Evolutionary conservation across 2,113 vertebrate genomes (phyloP), one percentile per base, ranked within the genome.

Genomic region (Oreamnos americanus): DNA sequence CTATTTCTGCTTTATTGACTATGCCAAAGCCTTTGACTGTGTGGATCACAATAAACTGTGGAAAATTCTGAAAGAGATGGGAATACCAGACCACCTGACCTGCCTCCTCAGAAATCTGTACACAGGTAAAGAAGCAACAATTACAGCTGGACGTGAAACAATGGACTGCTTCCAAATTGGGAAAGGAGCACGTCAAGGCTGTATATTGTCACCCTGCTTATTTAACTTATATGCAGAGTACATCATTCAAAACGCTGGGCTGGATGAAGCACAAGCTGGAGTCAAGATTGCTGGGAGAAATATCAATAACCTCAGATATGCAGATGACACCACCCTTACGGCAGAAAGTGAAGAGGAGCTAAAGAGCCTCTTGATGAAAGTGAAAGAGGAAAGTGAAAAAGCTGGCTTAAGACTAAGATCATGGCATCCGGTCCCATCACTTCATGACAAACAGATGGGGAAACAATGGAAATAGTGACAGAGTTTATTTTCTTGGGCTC

Each of bases 121-220:
- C 1, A 4, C 30, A 33, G 60, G 14, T 64, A 7, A 64, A 7
- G 30, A 64, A 64, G 60, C 30, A 33, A 64, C 7, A 64, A 1
- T 33, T 64, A 64, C 0, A 64, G 3, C 30, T 3, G 0, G 7
- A 64, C 60, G 17, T 33, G 30, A 3, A 64, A 33, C 60, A 33
- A 64, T 7, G 15, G 60, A 64, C 60, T 64, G 60, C 6, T 64
- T 64, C 30, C 60, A 64, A 64, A 64, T 0, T 3, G 60, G 60
- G 1, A 33, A 64, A 64, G 15, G 30, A 33, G 1, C 16, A 8
- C 1, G 7, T 64, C 60, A 33, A 64, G 60, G 30, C 60, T 64
- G 7, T 64, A 64, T 33, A 64, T 33, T 33, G 60, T 33, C 30
- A 64, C 30, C 60, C 1, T 64, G 60, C 30, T 33, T 64, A 64